Evolutionary conservation across 2,888 invertebrate genomes (phyloP), one percentile per base, ranked within the genome.

Genomic region (Megastigmus dorsalis): DNA sequence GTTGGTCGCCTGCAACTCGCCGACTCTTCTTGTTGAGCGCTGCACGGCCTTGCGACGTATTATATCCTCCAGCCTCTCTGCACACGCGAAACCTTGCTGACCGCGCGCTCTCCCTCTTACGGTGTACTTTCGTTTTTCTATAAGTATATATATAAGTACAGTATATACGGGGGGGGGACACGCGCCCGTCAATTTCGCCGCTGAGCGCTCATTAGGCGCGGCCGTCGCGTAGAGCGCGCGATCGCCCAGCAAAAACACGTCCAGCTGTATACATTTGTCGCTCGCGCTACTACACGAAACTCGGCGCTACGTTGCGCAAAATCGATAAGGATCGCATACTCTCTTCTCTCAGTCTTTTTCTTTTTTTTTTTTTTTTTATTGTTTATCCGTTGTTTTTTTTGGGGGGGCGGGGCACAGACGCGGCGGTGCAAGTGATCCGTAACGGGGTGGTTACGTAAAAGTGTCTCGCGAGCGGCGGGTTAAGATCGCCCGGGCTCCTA

Each of bases 251-350:
- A 30, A 66, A 20, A 52, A 18, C 2, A 7, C n/a, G 18, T n/a
- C n/a, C n/a, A n/a, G n/a, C n/a, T 10, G 30, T 10, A 10, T 15
- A n/a, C n/a, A 30, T 10, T 3, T 3, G 23, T 5, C 18, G 33
- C 28, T 30, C 30, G 18, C 18, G 7, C 23, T 15, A 18, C 43
- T 54, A 10, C 43, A 23, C 55, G 66, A 67, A 28, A 55, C 55
- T 45, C 54, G 50, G 54, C 43, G 65, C 28, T 36, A 36, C 41
- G 54, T 54, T 66, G 65, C 65, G 66, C 66, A 30, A 67, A 52
- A 26, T 1, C 52, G 65, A 65, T 52, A 65, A 52, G 30, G 43
- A 54, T 66, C 66, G 15, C 28, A 41, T 33, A 23, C 9, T 28
- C 36, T 38, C 48, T n/a, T n/a, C n/a, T n/a, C n/a, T n/a, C n/a